Base-by-base conservation (phyloP, 2,797 vertebrate species). In the Varecia variegata region DNA sequence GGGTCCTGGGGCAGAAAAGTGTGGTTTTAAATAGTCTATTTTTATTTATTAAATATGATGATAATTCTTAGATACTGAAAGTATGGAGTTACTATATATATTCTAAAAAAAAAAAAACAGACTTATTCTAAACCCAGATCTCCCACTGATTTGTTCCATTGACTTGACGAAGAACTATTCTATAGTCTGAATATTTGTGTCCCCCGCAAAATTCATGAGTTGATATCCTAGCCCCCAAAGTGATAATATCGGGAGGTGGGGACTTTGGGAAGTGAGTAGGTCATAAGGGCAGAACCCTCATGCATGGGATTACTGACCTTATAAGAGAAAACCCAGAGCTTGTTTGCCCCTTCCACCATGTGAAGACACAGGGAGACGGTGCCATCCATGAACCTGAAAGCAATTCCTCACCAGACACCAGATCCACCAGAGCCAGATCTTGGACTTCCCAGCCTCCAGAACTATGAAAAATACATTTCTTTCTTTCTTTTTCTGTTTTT, bases 11-110 rank as follows among this genome's bases (percentile, higher is more conserved):
- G 62, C 45, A 47, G 18, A 76, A 85, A 92, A 86, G 9, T 38
- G 14, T 92, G 70, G 21, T 43, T 56, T 87, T 35, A 88, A 60
- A 21, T 45, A 67, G 40, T 68, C 25, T 27, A 56, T 54, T 96
- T 91, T 83, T n/a, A 81, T 62, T 87, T 9, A 60, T 52, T 27
- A 88, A 79, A 71, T 73, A 67, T 2, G 5, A 27, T 12, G 58
- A 52, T 80, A 32, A 50, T 56, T 60, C 90, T 68, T 79, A 67
- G 88, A 80, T 80, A 50, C 7, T 58, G 20, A 32, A 70, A 89
- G 11, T 77, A n/a, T 77, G 35, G 12, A 81, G 45, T 38, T 81
- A 54, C 8, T 54, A 23, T 47, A 32, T 71, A 45, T 60, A 45
- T 1, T 30, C 58, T 65, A 68, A 67, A 67, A 3, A 43, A 47